A percentile compares a stretch with the other conserved stretches of the same genome.
These are phyloP conservation scores for Ibidorhyncha struthersii DNA, from an alignment of 2,113 vertebrate species.

Conservation along the genomic window DNA sequence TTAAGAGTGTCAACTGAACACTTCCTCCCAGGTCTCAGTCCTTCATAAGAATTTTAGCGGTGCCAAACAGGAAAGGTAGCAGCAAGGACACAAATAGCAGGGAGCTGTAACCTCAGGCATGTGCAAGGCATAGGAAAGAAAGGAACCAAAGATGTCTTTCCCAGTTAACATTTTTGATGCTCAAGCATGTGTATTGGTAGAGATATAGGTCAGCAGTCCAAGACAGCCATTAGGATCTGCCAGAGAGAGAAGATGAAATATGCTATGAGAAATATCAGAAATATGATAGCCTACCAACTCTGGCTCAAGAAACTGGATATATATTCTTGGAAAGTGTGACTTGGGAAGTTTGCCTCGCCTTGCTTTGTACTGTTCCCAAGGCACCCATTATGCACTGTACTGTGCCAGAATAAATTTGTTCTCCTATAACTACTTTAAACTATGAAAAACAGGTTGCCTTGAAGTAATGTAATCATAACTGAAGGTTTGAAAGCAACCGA, in stretches of 20 bases:
- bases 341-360: neutral
- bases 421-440: neutral
- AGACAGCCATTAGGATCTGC: neutral
- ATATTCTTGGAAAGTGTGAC: neutral
- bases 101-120: neutral
- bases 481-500: neutral
- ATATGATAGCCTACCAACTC: neutral
- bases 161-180: neutral
- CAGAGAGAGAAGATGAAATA: neutral
- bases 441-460: neutral
- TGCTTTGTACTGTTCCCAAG: neutral
- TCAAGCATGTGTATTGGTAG: neutral
- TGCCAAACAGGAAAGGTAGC: neutral
- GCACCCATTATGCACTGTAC: neutral
- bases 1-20: neutral
- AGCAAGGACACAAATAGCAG: neutral
- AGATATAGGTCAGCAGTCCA: neutral
- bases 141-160: neutral
- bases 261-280: neutral
- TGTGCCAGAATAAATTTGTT: neutral
- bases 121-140: neutral
- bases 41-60: neutral
- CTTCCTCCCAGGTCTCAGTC: neutral
- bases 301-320: neutral
- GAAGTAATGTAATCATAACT: slow-evolving; percentile 1